Conservation (phyloP, 2,888 invertebrate species). For the Apodemia duryi region DNA sequence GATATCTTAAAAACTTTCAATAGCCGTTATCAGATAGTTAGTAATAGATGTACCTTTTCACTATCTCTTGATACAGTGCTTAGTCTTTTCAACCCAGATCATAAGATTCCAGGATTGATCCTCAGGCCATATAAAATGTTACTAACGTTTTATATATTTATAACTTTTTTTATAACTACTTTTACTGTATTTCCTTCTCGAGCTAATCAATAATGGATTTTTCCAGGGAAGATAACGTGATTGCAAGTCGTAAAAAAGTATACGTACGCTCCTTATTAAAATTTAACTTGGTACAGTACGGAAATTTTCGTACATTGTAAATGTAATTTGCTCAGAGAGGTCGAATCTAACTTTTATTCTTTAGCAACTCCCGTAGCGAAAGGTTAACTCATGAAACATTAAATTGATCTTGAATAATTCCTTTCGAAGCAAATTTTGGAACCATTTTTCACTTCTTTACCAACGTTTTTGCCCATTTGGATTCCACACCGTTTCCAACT, state of each 20-base stretch:
- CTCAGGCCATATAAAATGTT: too few relatives aligned
- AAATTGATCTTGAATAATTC: constrained; percentile 35
- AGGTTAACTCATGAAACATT: constrained; percentile 22
- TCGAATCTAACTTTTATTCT: constrained; percentile 24
- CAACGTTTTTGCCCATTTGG: constrained; percentile 64
- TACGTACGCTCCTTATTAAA: constrained; percentile 20
- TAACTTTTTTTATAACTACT: background rate
- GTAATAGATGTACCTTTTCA: too few relatives aligned
- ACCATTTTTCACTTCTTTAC: constrained; percentile 64
- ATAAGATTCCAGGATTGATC: too few relatives aligned
- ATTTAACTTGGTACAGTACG: constrained; percentile 26
- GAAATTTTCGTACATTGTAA: constrained; percentile 30
- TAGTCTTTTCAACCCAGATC: too few relatives aligned
- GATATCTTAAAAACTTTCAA: too few relatives aligned
- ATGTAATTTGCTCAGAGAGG: constrained; percentile 28
- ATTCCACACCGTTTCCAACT: constrained; percentile 63
- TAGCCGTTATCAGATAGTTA: too few relatives aligned
- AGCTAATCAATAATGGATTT: constrained; percentile 10
- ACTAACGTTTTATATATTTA: too few relatives aligned
- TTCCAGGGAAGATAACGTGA: constrained; percentile 10
- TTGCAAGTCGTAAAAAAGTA: constrained; percentile 11
- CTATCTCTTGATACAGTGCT: too few relatives aligned
- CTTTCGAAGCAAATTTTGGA: constrained; percentile 52
- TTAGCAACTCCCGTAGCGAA: constrained; percentile 34
- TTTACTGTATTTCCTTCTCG: background rate